Base-by-base conservation (phyloP, 2,888 invertebrate genomes). In the Gastracanthus pulcherrimus region DNA sequence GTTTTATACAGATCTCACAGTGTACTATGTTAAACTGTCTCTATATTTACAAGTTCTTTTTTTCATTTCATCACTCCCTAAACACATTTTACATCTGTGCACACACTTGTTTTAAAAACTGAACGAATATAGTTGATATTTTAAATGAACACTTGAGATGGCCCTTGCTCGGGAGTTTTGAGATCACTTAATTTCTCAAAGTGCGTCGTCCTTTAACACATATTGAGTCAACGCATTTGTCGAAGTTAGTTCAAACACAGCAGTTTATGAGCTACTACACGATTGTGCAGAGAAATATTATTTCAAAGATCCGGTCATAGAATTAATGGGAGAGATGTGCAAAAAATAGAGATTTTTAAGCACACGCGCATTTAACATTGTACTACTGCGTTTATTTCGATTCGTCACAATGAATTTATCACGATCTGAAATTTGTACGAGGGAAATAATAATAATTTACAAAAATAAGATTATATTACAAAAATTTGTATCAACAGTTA, bases 391-490 rank as follows among this genome's bases (percentile, higher is more conserved):
- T 41, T 36, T 66, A 38, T 79, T 31, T 67, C 34, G 4, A 41
- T n/a, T n/a, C n/a, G n/a, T n/a, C n/a, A n/a, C n/a, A n/a, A 64
- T 60, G 31, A 23, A 62, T 31, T 55, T 70, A 31, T 70, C 16
- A n/a, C 16, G 16, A 72, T 48, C 29, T 36, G n/a, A 79, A 51
- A 16, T 74, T 80, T 67, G 9, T 16, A 16, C 13, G 26, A 62
- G 6, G n/a, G 23, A 69, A 75, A 69, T 62, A 19, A 64, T 64
- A 19, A 13, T 72, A 31, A 69, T 60, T 76, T 74, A 80, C 16
- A 80, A 75, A 80, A 74, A 75, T 80, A 74, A 62, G 0, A 60
- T 69, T 67, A 79, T 80, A 62, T 80, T 75, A 75, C 62, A 80
- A 69, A 67, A 67, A 48, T 48, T 67, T 29, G 31, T 41, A 29